Conservation (phyloP, 1,140 invertebrate species). For the Heliothis virescens region DNA sequence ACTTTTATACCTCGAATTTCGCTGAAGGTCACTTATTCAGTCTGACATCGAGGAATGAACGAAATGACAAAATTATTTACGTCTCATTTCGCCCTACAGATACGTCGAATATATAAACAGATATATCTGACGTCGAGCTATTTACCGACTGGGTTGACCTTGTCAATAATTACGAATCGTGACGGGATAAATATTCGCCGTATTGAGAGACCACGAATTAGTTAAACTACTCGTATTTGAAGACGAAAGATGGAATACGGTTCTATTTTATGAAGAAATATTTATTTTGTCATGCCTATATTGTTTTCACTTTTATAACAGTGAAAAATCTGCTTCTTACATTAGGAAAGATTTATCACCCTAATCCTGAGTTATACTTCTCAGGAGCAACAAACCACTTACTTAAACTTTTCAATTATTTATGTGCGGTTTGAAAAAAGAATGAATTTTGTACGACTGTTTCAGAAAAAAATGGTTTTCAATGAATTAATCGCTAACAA, state of each 20-base stretch:
- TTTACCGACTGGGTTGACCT: not conserved
- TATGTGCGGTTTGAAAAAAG: too few relatives aligned
- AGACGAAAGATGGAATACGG: not conserved
- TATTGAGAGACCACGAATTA: not conserved
- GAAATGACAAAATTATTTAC: constrained; percentile 17
- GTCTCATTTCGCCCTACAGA: constrained; percentile 6
- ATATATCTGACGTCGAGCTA: not conserved
- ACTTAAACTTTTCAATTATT: too few relatives aligned
- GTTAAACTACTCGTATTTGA: not conserved
- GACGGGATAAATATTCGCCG: not conserved
- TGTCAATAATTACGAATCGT: not conserved
- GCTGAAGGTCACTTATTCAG: not conserved
- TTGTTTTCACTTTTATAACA: too few relatives aligned
- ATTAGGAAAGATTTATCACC: too few relatives aligned
- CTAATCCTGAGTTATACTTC: too few relatives aligned
- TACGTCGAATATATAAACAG: not conserved
- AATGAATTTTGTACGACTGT: too few relatives aligned
- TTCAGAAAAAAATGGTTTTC: too few relatives aligned
- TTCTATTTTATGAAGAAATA: too few relatives aligned
- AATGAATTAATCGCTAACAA: too few relatives aligned
- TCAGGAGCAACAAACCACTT: too few relatives aligned
- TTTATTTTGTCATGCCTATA: too few relatives aligned
- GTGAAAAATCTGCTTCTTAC: too few relatives aligned
- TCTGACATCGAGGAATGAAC: not conserved
- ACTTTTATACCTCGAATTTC: not conserved